Evolutionary conservation across 2,888 invertebrate species (phyloP), one percentile per base, ranked within the genome.

Genomic region (Himalopsyche japonica): DNA sequence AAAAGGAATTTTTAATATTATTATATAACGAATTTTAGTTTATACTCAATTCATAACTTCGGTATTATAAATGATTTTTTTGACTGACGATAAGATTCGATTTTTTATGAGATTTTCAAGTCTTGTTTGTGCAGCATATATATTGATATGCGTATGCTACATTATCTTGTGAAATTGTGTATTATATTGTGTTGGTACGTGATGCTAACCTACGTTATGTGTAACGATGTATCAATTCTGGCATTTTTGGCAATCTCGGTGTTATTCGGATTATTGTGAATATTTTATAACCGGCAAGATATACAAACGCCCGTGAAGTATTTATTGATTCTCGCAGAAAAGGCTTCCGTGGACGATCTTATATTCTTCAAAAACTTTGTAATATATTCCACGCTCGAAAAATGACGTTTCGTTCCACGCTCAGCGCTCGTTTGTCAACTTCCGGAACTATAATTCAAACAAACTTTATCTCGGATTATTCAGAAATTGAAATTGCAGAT

Each of bases 371-470:
- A 27, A 70, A 70, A 70, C 24, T 70, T 57, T 70, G 70, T 70
- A 30, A 70, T 70, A 70, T 30, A 70, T 70, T 27, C 30, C 30
- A 27, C 70, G 70, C 70, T 27, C 70, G 70, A 70, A 70, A 70
- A 70, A 27, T 70, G 70, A 70, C 70, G 70, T 70, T 30, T 70
- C 70, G 70, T 70, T 70, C 70, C 70, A 10, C 8, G 70, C 27
- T 70, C 70, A 70, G 70, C 70, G 70, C 70, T 70, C 70, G 70
- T 70, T 70, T 70, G 70, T 70, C 70, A 70, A 70, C 70, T 70
- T 70, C 27, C 27, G 70, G 70, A 70, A 70, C 70, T 70, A 70
- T 70, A 70, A 70, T 70, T 70, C 70, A 70, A 15, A 27, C 70
- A 70, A 70, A 70, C 70, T 70, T 70, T 30, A 70, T 70, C 70